Conservation (phyloP, 2,113 vertebrate species). For the Cyanoderma ruficeps region DNA sequence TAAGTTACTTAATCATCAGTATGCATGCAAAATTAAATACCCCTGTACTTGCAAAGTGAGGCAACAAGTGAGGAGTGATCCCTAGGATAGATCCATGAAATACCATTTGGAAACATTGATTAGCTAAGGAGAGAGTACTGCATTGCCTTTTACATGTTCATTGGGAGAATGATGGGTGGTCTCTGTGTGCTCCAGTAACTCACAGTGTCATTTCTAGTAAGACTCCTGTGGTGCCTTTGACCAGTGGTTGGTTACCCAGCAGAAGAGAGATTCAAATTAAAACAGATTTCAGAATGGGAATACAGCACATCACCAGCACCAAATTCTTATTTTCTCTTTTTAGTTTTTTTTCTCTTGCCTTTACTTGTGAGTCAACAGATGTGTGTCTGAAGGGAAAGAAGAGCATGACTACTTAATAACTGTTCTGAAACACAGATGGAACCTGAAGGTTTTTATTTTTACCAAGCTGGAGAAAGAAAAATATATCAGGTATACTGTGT, state of each 20-base stretch:
- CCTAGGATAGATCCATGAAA: neutral
- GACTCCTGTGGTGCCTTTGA: neutral
- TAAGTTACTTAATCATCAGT: neutral
- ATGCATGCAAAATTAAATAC: neutral
- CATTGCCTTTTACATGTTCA: neutral
- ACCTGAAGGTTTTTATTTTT: conserved; percentile 22
- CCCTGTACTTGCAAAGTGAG: neutral
- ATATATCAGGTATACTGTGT: neutral
- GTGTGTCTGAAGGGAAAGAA: neutral
- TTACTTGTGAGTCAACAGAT: neutral
- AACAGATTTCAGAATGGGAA: neutral
- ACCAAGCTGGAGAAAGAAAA: neutral
- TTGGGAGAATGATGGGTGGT: neutral
- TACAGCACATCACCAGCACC: neutral
- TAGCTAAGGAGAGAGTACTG: neutral
- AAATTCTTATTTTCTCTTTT: neutral
- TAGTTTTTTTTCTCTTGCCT: neutral
- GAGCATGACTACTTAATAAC: conserved; percentile 20
- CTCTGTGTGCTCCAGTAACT: neutral
- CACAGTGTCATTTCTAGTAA: neutral
- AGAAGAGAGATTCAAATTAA: neutral
- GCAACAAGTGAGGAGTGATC: neutral
- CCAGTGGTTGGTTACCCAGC: neutral
- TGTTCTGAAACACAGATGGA: conserved; percentile 16
- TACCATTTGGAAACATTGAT: neutral